phyloP scores from a whole-genome alignment of 2,113 vertebrate genomes.

The Pachypanchax playfairii region DNA sequence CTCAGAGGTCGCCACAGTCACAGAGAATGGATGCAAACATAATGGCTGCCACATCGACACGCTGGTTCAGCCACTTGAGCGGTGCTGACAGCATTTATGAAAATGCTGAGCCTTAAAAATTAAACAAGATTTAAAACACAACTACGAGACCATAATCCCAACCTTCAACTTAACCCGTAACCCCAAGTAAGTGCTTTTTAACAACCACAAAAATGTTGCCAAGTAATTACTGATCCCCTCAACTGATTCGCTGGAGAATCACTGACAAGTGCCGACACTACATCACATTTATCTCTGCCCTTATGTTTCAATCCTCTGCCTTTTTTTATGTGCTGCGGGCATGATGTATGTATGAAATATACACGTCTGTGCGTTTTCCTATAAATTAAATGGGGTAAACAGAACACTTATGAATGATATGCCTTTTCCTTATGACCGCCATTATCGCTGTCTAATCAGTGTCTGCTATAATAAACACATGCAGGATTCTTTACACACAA shows the following conservation, averaged over 20 bases:
- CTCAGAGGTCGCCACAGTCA: slow-evolving; percentile 36
- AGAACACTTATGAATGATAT: slow-evolving; percentile 1
- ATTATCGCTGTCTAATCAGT: neutral
- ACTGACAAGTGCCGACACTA: slow-evolving; percentile 14
- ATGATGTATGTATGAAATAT: neutral
- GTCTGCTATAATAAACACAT: slow-evolving; percentile 3
- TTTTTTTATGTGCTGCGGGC: slow-evolving; percentile 2
- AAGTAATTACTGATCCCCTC: slow-evolving; percentile 41
- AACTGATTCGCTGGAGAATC: slow-evolving; percentile 6
- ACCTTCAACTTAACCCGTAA: slow-evolving; percentile 6
- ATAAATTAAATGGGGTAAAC: slow-evolving; percentile 1
- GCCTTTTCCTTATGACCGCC: slow-evolving; percentile 11
- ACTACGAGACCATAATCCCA: slow-evolving; percentile 12
- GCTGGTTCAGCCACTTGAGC: neutral
- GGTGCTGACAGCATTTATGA: neutral
- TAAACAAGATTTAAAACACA: slow-evolving; percentile 28
- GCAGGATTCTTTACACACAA: slow-evolving; percentile 1
- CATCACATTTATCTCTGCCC: slow-evolving; percentile 17
- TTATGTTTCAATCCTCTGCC: neutral
- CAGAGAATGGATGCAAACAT: slow-evolving; percentile 24
- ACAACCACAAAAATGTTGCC: slow-evolving; percentile 36
- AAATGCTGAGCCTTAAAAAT: slow-evolving; percentile 22
- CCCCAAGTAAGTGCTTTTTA: slow-evolving; percentile 35
- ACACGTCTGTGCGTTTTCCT: neutral
- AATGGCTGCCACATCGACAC: slow-evolving; percentile 21